phyloP scores from a whole-genome alignment of 2,113 vertebrate species.

The Chamaea fasciata region DNA sequence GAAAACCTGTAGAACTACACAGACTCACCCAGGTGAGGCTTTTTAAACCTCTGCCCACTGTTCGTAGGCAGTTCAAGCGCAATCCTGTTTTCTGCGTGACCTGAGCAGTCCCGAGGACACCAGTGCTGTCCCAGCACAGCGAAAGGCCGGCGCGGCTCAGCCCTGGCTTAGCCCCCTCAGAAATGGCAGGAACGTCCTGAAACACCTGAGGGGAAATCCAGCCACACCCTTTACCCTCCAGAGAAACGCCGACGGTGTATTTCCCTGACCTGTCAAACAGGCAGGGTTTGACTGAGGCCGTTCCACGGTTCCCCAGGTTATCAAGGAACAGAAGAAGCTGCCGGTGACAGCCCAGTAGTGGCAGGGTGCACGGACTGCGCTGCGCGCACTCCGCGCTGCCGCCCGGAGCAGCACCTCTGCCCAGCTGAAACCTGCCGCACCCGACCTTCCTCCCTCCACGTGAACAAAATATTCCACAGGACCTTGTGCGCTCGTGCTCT shows the following conservation, averaged over 20 bases:
- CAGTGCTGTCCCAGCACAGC: background rate
- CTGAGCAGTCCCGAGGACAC: background rate
- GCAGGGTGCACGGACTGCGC: rapidly evolving
- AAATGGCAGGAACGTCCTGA: background rate
- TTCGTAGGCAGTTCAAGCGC: rapidly evolving
- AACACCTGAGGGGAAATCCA: background rate
- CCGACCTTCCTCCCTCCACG: background rate
- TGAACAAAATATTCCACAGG: background rate
- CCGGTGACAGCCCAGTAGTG: no score
- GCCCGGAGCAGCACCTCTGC: background rate
- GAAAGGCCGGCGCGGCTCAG: background rate
- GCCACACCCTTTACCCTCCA: background rate
- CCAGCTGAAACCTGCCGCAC: background rate
- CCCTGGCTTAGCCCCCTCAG: background rate
- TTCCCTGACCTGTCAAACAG: background rate
- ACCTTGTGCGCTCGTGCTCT: background rate
- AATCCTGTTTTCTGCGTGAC: background rate
- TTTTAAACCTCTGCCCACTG: background rate
- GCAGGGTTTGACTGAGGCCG: background rate
- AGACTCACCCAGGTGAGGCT: background rate
- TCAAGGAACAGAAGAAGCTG: no score
- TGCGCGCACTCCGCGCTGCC: background rate
- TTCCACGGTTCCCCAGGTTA: background rate
- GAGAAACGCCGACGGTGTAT: background rate
- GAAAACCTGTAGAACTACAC: background rate